A percentile compares a stretch with the other conserved stretches of the same genome.
Conservation (phyloP, 2,888 invertebrate genomes). For the Incurvaria masculella region DNA sequence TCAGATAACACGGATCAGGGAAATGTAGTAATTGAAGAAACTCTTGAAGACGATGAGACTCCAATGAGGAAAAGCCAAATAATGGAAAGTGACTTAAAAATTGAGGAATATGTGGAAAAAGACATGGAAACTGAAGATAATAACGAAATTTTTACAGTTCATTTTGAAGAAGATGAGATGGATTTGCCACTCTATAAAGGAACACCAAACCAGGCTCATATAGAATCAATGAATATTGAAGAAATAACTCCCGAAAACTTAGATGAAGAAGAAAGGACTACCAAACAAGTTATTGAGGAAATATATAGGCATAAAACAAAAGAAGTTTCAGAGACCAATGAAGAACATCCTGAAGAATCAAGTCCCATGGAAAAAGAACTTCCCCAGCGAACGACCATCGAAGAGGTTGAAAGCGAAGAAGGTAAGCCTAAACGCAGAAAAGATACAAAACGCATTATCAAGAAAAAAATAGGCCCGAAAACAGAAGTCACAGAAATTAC, state of each 20-base stretch:
- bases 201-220: no score
- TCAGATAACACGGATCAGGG: constrained; percentile 26
- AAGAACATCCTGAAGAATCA: no score
- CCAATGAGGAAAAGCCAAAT: no score
- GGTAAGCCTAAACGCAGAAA: constrained; percentile 30
- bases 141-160: constrained; percentile 30
- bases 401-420: no score
- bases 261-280: constrained; percentile 29
- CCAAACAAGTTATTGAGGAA: constrained; percentile 34
- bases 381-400: no score
- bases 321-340: no score
- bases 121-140: constrained; percentile 38
- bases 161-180: constrained; percentile 11
- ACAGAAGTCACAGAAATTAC: no score
- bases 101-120: no score
- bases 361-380: no score
- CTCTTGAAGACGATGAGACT: constrained; percentile 37
- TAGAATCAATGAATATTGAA: no score
- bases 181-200: no score
- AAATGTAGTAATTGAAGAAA: constrained; percentile 53
- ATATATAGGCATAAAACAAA: constrained; percentile 17
- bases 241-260: constrained; percentile 34
- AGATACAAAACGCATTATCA: constrained; percentile 33
- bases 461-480: constrained; percentile 34
- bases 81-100: no score